Evolutionary conservation across 2,113 vertebrate genomes (phyloP).

Genomic region (Xiphophorus couchianus): DNA sequence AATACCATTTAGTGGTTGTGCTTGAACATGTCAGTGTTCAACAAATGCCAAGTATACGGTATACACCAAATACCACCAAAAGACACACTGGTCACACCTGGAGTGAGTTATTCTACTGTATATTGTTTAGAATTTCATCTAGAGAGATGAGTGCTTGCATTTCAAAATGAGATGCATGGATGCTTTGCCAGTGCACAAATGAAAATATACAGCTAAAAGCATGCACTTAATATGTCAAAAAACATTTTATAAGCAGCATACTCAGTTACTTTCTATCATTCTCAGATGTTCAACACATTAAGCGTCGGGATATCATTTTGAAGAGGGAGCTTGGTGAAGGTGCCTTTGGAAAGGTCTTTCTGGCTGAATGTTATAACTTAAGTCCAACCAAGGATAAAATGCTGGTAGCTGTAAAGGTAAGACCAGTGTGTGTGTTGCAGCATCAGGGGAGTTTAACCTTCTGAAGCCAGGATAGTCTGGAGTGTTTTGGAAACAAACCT

Average conservation of each 20-base stretch:
- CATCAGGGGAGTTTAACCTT: background rate
- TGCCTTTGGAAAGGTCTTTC: conserved; percentile 32
- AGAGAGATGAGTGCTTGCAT: too few species aligned
- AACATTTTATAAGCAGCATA: too few species aligned
- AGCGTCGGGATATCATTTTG: conserved; percentile 30
- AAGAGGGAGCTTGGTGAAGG: conserved; percentile 38
- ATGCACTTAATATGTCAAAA: too few species aligned
- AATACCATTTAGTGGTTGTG: background rate
- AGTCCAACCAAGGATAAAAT: conserved; percentile 37
- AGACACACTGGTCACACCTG: too few species aligned
- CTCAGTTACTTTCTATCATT: background rate
- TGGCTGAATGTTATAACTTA: conserved; percentile 37
- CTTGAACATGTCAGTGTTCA: background rate
- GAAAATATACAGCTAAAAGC: too few species aligned
- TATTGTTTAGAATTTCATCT: too few species aligned
- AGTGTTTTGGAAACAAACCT: background rate
- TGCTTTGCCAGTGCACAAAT: too few species aligned
- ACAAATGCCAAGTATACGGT: too few species aligned
- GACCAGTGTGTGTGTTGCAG: background rate
- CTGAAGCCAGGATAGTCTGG: background rate
- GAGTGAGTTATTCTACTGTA: too few species aligned
- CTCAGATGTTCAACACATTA: conserved; percentile 35
- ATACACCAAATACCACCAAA: too few species aligned
- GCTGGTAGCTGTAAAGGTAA: conserved; percentile 42
- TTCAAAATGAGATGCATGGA: too few species aligned